A percentile compares a stretch with the other conserved stretches of the same genome.
Conservation (phyloP, 1,140 invertebrate species). For the Drosophila pallidifrons region DNA sequence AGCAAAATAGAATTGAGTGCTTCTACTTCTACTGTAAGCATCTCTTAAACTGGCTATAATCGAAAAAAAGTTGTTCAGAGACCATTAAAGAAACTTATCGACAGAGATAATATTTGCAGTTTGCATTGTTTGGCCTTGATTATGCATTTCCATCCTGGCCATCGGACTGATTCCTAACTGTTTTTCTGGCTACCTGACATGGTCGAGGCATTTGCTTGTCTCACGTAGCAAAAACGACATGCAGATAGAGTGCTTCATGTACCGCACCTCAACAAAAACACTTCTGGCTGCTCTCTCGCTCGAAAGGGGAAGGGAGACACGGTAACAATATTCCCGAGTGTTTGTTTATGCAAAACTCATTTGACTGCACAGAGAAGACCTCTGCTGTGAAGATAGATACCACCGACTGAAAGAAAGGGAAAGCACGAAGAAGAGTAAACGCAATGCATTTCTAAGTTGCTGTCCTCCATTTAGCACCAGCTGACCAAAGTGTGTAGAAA, state of each 20-base stretch:
- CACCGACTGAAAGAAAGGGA: neutral
- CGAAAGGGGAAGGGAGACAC: neutral
- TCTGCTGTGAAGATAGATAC: conserved; percentile 9
- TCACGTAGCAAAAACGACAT: conserved; percentile 8
- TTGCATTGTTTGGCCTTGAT: conserved; percentile 58
- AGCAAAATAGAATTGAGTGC: no score
- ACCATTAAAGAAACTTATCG: conserved; percentile 32
- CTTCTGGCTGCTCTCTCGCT: neutral
- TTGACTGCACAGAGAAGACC: conserved; percentile 53
- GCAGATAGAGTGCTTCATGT: neutral
- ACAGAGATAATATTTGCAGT: conserved; percentile 43
- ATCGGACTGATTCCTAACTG: conserved; percentile 27
- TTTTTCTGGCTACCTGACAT: conserved; percentile 8
- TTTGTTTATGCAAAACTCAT: conserved; percentile 78
- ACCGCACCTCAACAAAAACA: conserved; percentile 1
- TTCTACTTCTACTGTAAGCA: no score
- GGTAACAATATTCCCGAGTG: conserved; percentile 32
- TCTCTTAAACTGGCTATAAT: neutral
- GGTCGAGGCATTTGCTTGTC: neutral
- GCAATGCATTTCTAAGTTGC: conserved; percentile 64
- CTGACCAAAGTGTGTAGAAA: neutral
- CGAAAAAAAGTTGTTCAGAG: neutral
- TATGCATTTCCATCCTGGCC: conserved; percentile 52
- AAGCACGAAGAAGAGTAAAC: conserved; percentile 23
- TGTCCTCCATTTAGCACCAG: conserved; percentile 16